Evolutionary conservation across 2,113 vertebrate species (phyloP).

Genomic region (Dolichallabes microphthalmus): DNA sequence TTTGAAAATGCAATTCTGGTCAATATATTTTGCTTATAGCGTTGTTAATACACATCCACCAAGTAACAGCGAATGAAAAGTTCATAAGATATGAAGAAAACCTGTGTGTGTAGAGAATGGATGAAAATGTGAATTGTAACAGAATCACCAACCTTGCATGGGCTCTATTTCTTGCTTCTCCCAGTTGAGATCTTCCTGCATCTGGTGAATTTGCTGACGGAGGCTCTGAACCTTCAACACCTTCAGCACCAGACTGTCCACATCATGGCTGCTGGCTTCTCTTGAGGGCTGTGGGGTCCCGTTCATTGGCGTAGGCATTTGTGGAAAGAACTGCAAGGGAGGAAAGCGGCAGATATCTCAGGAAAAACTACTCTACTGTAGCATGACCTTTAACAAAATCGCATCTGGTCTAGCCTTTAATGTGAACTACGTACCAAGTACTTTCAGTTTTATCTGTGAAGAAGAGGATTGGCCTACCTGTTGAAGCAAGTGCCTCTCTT

Average conservation of each 20-base stretch:
- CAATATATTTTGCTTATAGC: neutral
- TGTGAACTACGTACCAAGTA: neutral
- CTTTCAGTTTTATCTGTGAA: neutral
- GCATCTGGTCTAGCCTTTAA: neutral
- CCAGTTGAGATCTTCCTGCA: conserved; percentile 74
- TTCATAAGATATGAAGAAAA: neutral
- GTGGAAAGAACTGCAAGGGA: neutral
- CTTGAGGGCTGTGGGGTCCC: conserved; percentile 4
- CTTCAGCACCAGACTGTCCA: conserved; percentile 63
- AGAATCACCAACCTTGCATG: conserved; percentile 59
- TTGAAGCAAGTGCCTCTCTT: conserved; percentile 64
- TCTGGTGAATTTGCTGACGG: conserved; percentile 67
- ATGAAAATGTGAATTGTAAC: neutral
- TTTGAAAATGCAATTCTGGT: neutral
- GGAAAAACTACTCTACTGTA: neutral
- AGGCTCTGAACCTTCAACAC: conserved; percentile 67
- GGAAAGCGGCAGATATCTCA: neutral
- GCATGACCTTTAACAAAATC: neutral
- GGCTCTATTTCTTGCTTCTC: conserved; percentile 69
- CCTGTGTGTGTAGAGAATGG: neutral
- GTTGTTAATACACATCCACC: neutral
- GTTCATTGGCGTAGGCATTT: neutral
- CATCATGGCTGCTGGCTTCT: conserved; percentile 25
- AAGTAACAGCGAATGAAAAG: neutral
- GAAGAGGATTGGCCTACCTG: conserved; percentile 53